Evolutionary conservation across 1,140 invertebrate genomes (phyloP).

Genomic region (Zaprionus capensis): DNA sequence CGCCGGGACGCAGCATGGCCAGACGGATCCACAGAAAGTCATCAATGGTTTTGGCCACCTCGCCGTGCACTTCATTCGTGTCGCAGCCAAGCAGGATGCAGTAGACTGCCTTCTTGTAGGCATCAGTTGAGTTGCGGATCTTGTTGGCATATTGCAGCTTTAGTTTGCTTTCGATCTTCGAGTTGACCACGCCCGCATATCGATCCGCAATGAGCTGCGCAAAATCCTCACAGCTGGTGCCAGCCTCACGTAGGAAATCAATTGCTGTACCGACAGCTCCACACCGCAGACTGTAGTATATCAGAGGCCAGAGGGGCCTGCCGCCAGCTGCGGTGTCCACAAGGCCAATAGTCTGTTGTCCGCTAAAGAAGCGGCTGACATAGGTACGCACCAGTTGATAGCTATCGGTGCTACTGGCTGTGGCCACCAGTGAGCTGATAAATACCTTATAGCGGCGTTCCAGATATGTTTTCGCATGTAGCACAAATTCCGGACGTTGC

Average conservation of each 20-base stretch:
- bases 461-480: conserved; percentile 92
- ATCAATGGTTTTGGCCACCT: conserved; percentile 95
- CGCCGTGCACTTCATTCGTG: conserved; percentile 92
- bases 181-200: conserved; percentile 85
- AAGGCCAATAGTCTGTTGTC: conserved; percentile 86
- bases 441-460: conserved; percentile 94
- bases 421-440: conserved; percentile 92
- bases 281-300: conserved; percentile 95
- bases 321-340: conserved; percentile 91
- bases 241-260: conserved; percentile 90
- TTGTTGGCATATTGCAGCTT: conserved; percentile 91
- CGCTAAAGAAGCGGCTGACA: conserved; percentile 88
- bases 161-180: conserved; percentile 89
- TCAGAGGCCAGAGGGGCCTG: conserved; percentile 91
- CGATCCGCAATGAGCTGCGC: conserved; percentile 86
- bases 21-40: conserved; percentile 98
- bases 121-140: conserved; percentile 91
- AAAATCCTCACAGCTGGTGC: conserved; percentile 85
- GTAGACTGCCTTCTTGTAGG: conserved; percentile 92
- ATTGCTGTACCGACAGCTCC: conserved; percentile 94
- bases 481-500: conserved; percentile 88
- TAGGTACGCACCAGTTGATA: conserved; percentile 93
- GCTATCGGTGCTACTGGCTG: conserved; percentile 93
- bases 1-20: conserved; percentile 89
- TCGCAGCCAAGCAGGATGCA: conserved; percentile 95